A percentile compares a stretch with the other conserved stretches of the same genome.
phyloP scores from a whole-genome alignment of 2,113 vertebrate genomes.

The Tragelaphus strepsiceros region DNA sequence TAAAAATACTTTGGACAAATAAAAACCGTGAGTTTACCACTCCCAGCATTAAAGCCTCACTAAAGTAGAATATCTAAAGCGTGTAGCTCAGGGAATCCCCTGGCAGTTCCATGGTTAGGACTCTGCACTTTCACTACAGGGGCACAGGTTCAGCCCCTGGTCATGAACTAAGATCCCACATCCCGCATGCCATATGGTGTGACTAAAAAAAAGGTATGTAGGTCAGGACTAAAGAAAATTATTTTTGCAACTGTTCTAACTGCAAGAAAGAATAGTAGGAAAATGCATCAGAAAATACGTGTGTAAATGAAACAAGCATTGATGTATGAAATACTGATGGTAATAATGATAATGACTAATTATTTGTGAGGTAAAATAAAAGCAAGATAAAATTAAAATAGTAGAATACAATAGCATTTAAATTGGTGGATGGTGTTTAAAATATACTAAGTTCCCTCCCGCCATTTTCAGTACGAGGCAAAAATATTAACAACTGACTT shows the following conservation, averaged over 20 bases:
- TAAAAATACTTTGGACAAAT: background rate
- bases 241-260: background rate
- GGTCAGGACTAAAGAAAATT: background rate
- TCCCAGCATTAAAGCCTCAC: background rate
- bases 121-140: fast-evolving
- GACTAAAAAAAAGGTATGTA: background rate
- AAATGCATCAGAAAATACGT: background rate
- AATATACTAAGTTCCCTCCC: background rate
- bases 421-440: background rate
- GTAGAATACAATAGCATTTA: background rate
- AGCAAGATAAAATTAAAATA: background rate
- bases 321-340: background rate
- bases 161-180: background rate
- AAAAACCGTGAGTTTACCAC: background rate
- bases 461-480: background rate
- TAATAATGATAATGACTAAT: background rate
- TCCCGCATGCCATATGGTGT: fast-evolving
- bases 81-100: background rate
- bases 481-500: background rate
- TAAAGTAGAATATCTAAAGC: background rate
- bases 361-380: background rate
- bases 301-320: background rate
- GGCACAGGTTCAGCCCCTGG: background rate
- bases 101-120: background rate
- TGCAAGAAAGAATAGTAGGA: background rate